A percentile compares a stretch with the other conserved stretches of the same genome.
Conservation (phyloP, 2,113 vertebrate species). For the Dicentrarchus labrax region DNA sequence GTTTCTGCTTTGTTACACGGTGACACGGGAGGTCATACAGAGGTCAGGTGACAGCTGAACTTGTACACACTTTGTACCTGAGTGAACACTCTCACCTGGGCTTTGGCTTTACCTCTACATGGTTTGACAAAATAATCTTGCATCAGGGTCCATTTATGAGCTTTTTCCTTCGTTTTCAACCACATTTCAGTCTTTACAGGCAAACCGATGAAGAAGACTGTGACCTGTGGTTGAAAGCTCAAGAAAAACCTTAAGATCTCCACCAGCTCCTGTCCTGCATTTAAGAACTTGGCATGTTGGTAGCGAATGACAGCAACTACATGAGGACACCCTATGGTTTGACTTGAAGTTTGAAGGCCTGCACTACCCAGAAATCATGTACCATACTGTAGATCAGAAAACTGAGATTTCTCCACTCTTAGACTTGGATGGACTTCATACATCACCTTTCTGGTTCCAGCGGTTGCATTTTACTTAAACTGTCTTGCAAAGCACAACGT, state of each 20-base stretch:
- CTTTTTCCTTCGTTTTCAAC: neutral
- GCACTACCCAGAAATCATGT: too few relatives aligned
- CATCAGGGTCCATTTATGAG: neutral
- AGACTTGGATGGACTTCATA: too few relatives aligned
- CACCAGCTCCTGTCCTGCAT: neutral
- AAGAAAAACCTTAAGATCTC: neutral
- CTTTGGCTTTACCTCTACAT: neutral
- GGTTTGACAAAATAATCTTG: neutral
- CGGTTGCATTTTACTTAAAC: neutral
- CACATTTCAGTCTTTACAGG: neutral
- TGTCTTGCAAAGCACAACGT: neutral
- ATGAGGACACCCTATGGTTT: too few relatives aligned
- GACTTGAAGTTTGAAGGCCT: too few relatives aligned
- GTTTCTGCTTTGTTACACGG: neutral
- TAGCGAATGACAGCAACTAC: too few relatives aligned
- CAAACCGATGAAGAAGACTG: neutral
- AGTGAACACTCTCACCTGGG: neutral
- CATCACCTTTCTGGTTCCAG: neutral
- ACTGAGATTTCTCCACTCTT: too few relatives aligned
- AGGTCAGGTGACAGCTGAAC: constrained; percentile 14
- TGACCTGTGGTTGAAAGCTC: neutral
- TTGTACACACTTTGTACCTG: neutral
- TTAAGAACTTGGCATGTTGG: too few relatives aligned
- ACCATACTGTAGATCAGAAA: too few relatives aligned
- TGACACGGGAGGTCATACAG: neutral